phyloP scores from a whole-genome alignment of 1,140 invertebrate species.

The Zophobas atratus region DNA sequence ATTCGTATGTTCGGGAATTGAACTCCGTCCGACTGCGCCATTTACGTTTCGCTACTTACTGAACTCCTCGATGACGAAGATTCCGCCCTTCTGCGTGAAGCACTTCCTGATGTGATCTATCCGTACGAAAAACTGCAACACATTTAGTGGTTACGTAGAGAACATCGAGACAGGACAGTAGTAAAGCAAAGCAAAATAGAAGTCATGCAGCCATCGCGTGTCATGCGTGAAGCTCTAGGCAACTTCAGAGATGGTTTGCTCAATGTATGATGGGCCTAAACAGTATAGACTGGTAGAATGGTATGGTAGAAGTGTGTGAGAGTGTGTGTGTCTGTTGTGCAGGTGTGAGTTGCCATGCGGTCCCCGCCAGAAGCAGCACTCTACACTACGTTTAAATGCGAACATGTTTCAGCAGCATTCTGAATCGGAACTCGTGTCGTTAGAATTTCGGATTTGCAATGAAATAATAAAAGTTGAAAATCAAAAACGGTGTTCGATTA shows the following conservation, averaged over 20 bases:
- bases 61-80: constrained; percentile 99
- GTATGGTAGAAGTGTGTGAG: constrained; percentile 52
- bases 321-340: constrained; percentile 59
- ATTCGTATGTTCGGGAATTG: too few species aligned
- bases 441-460: constrained; percentile 50
- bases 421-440: constrained; percentile 40
- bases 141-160: constrained; percentile 41
- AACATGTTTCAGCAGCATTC: constrained; percentile 52
- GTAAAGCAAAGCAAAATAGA: constrained; percentile 52
- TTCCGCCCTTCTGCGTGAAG: constrained; percentile 98
- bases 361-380: constrained; percentile 61
- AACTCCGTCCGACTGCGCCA: too few species aligned
- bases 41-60: constrained; percentile 80
- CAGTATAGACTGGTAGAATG: constrained; percentile 46
- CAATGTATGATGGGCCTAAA: constrained; percentile 64
- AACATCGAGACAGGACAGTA: constrained; percentile 29
- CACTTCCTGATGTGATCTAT: constrained; percentile 99
- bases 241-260: constrained; percentile 70
- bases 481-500: constrained; percentile 22
- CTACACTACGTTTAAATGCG: constrained; percentile 58
- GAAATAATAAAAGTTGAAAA: constrained; percentile 46
- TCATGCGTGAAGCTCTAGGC: constrained; percentile 67
- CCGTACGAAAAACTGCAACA: constrained; percentile 98
- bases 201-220: constrained; percentile 52
- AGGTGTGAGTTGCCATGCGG: constrained; percentile 65